These are phyloP conservation scores for Biston betularia DNA, from an alignment of 2,888 invertebrate species.

Conservation along the genomic window DNA sequence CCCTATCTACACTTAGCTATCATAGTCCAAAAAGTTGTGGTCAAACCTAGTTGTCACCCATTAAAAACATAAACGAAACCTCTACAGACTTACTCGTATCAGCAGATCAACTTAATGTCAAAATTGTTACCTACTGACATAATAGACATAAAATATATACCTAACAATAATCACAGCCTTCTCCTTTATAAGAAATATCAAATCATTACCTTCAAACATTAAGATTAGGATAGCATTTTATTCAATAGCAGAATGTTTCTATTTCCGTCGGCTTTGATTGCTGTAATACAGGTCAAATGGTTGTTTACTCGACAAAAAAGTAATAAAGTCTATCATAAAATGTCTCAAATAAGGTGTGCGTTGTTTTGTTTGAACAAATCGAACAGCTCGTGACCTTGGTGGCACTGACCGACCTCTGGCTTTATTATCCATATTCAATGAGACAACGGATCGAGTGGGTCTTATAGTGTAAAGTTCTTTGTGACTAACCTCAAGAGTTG, in stretches of 20 bases:
- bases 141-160: too few relatives aligned
- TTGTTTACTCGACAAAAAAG: conserved; percentile 12
- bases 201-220: too few relatives aligned
- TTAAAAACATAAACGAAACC: too few relatives aligned
- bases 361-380: conserved; percentile 33
- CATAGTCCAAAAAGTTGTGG: too few relatives aligned
- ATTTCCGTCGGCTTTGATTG: background rate
- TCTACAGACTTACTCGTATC: too few relatives aligned
- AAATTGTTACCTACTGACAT: too few relatives aligned
- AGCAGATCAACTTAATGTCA: too few relatives aligned
- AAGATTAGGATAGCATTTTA: too few relatives aligned
- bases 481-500: background rate
- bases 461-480: conserved; percentile 16
- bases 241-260: background rate
- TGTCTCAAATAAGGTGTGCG: conserved; percentile 13
- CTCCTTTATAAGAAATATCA: too few relatives aligned
- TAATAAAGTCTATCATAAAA: conserved; percentile 14
- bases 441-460: conserved; percentile 40
- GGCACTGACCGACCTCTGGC: conserved; percentile 73
- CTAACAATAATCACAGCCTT: too few relatives aligned
- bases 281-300: conserved; percentile 6
- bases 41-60: too few relatives aligned
- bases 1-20: too few relatives aligned
- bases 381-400: conserved; percentile 66
- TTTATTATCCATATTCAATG: conserved; percentile 72